phyloP scores from a whole-genome alignment of 1,140 invertebrate genomes.

The Zaprionus tsacasi region DNA sequence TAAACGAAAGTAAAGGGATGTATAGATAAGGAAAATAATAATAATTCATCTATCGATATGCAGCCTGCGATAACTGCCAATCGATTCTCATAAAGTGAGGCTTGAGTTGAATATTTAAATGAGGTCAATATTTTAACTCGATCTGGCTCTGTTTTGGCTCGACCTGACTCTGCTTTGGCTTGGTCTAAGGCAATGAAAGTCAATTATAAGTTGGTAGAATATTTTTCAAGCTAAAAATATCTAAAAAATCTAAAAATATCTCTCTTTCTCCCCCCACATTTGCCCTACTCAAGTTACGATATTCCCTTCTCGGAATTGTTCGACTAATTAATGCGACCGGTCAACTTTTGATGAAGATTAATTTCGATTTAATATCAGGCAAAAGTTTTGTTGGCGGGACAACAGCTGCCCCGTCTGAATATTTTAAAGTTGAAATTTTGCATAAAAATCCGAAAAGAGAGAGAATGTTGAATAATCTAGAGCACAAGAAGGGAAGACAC shows the following conservation, averaged over 20 bases:
- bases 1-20: neutral
- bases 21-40: neutral
- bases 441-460: constrained; percentile 26
- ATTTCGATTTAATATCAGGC: constrained; percentile 39
- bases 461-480: neutral
- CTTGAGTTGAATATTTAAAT: too few species aligned
- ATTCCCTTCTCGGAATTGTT: neutral
- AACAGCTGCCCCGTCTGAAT: constrained; percentile 32
- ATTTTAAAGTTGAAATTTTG: constrained; percentile 25
- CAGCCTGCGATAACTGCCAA: neutral
- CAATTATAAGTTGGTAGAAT: neutral
- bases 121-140: too few species aligned
- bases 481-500: constrained; percentile 8
- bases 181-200: neutral
- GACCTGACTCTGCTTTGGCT: too few species aligned
- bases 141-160: too few species aligned
- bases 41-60: neutral
- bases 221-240: neutral
- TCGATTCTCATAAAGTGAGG: neutral
- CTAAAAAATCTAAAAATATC: neutral
- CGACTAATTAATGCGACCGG: constrained; percentile 36
- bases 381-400: constrained; percentile 22
- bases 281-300: neutral
- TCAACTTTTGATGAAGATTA: constrained; percentile 42
- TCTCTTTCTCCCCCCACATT: too few species aligned